These are phyloP conservation scores for Denticeps clupeoides DNA, from an alignment of 2,797 vertebrate genomes.

Conservation along the genomic window DNA sequence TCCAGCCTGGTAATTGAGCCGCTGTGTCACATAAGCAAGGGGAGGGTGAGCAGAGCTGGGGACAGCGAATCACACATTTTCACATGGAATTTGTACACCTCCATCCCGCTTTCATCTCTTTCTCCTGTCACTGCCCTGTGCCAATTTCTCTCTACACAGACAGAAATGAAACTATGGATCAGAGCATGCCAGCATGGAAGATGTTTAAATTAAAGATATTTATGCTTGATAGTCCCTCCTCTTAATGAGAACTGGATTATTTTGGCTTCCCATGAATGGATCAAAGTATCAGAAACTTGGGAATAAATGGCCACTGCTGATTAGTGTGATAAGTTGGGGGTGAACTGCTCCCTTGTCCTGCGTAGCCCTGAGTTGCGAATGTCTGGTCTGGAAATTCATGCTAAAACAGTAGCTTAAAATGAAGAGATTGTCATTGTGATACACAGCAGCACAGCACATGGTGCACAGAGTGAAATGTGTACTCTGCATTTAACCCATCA, in stretches of 20 bases:
- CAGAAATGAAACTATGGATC: slow-evolving; percentile 49
- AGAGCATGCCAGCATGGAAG: slow-evolving; percentile 51
- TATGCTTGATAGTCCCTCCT: slow-evolving; percentile 50
- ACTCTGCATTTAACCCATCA: no score
- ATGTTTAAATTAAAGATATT: slow-evolving; percentile 72
- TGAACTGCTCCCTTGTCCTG: no score
- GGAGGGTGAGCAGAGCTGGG: slow-evolving; percentile 30
- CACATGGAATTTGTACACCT: slow-evolving; percentile 23
- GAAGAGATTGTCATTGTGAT: no score
- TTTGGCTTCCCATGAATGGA: slow-evolving; percentile 55
- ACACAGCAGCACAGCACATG: no score
- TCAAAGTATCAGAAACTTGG: slow-evolving; percentile 39
- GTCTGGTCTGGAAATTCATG: no score
- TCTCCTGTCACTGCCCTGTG: slow-evolving; percentile 1
- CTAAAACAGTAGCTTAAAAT: no score
- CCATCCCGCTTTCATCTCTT: neutral
- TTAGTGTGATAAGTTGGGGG: no score
- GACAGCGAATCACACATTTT: slow-evolving; percentile 29
- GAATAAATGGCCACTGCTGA: slow-evolving; percentile 49
- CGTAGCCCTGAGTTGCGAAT: no score
- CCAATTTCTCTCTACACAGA: no score
- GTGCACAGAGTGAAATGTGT: no score
- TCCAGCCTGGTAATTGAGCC: slow-evolving; percentile 54
- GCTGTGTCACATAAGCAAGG: slow-evolving; percentile 24
- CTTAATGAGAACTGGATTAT: slow-evolving; percentile 52